Evolutionary conservation across 2,113 vertebrate genomes (phyloP), one percentile per base, ranked within the genome.

Genomic region (Engystomops pustulosus): DNA sequence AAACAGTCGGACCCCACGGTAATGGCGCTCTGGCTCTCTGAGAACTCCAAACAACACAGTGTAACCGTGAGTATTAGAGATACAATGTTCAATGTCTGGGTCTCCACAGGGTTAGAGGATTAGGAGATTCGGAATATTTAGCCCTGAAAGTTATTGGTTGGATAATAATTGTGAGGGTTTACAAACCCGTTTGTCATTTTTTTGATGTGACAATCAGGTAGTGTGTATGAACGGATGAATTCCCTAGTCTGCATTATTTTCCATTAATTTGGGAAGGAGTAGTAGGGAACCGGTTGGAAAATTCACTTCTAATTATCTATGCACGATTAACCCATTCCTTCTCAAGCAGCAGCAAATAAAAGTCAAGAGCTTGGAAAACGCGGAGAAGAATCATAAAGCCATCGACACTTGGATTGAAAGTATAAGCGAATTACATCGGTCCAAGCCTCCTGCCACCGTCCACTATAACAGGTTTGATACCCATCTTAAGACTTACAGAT

Each of bases 1-100:
- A 98, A 96, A 74, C 98, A 99, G 92, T 97, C 97, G 0, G 97
- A 99, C 60, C 96, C 98, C 25, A 98, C 96, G 0, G 96, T 99
- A 74, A 93, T 99, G 58, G 95, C 97, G 0, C 93, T 99, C 2
- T 99, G 97, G 96, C 90, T 99, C 75, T 96, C 94, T 0, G 98
- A 99, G 89, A 96, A 96, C 85, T 98, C 92, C 86, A 99, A 96
- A 80, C 96, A 97, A 79, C 97, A 98, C 87, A 95, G 93, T 0
- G 23, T 95, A 85, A 85, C 94, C 0, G 95, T 97, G 91, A 95
- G 93, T 81, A 41, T 23, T 70, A 36, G 20, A 4, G 32, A 41
- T 41, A 41, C 8, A 41, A 4, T 41, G 38, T 41, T n/a, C n/a
- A n/a, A n/a, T n/a, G n/a, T n/a, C n/a, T n/a, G n/a, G n/a, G n/a